A percentile compares a stretch with the other conserved stretches of the same genome.
phyloP scores from a whole-genome alignment of 2,888 invertebrate species.

The Acleris cristana region DNA sequence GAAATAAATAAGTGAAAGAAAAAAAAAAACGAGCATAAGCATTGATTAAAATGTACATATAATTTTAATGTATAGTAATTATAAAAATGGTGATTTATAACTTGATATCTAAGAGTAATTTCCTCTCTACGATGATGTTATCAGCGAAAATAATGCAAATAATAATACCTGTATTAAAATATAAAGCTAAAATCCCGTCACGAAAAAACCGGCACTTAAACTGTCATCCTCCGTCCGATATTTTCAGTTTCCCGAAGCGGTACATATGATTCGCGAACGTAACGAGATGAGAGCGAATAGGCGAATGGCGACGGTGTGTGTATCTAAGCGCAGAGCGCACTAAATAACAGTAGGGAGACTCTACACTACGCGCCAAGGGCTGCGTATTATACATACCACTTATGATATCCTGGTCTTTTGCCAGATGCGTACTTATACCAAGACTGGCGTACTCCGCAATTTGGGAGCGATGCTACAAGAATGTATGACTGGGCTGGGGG shows the following conservation, averaged over 20 bases:
- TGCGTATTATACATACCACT: not conserved
- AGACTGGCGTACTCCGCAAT: too few relatives aligned
- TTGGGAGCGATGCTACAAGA: too few relatives aligned
- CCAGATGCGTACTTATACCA: not conserved
- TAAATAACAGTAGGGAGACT: not conserved
- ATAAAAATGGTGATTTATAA: not conserved
- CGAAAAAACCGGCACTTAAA: not conserved
- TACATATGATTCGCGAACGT: not conserved
- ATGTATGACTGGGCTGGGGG: too few relatives aligned
- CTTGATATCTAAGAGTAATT: too few relatives aligned
- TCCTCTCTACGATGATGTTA: not conserved
- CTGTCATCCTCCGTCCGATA: not conserved
- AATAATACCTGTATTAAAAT: not conserved
- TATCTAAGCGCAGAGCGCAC: constrained; percentile 3
- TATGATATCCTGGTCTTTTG: constrained; percentile 6
- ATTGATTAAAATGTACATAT: too few relatives aligned
- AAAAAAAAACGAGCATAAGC: too few relatives aligned
- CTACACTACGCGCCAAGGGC: not conserved
- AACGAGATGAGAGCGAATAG: constrained; percentile 3
- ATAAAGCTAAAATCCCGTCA: not conserved
- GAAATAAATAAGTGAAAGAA: too few relatives aligned
- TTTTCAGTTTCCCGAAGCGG: not conserved
- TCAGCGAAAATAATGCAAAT: not conserved
- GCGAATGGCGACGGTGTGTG: constrained; percentile 1
- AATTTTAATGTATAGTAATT: not conserved